Percentiles rank a stretch among this genome's conserved stretches.
Evolutionary conservation across 1,140 invertebrate species (phyloP).

Genomic region (Magallana ariakensis): DNA sequence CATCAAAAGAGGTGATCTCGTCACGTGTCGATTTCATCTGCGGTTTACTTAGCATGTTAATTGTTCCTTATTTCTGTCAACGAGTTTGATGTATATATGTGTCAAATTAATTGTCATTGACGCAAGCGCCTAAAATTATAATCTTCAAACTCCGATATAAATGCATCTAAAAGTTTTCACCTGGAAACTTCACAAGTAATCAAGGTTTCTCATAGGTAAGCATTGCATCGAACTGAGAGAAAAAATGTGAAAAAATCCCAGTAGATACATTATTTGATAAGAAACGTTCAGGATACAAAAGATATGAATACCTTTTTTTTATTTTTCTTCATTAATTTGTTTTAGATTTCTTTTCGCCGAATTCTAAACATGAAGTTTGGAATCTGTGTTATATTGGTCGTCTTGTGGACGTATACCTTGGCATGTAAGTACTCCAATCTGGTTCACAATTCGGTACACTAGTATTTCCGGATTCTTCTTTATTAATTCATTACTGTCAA

Average conservation of each 20-base stretch:
- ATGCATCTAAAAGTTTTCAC: not conserved
- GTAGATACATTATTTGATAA: too few relatives aligned
- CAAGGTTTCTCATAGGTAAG: too few relatives aligned
- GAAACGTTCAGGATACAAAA: too few relatives aligned
- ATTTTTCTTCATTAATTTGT: not conserved
- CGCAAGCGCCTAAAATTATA: constrained; percentile 4
- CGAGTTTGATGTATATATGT: not conserved
- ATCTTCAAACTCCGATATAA: not conserved
- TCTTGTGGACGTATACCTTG: not conserved
- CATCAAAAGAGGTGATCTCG: too few relatives aligned
- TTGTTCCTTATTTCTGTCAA: not conserved
- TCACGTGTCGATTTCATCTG: not conserved
- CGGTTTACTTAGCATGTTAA: not conserved
- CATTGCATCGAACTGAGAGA: too few relatives aligned
- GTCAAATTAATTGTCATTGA: not conserved
- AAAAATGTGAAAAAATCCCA: too few relatives aligned
- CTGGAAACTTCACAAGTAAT: too few relatives aligned
- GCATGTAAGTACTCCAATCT: not conserved
- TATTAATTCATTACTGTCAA: too few relatives aligned
- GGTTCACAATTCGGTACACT: not conserved
- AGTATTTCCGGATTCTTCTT: too few relatives aligned
- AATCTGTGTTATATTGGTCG: not conserved
- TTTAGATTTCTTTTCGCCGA: not conserved
- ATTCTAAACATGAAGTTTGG: not conserved
- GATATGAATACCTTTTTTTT: not conserved